phyloP scores from a whole-genome alignment of 2,888 invertebrate genomes.

The Xylota segnis region DNA sequence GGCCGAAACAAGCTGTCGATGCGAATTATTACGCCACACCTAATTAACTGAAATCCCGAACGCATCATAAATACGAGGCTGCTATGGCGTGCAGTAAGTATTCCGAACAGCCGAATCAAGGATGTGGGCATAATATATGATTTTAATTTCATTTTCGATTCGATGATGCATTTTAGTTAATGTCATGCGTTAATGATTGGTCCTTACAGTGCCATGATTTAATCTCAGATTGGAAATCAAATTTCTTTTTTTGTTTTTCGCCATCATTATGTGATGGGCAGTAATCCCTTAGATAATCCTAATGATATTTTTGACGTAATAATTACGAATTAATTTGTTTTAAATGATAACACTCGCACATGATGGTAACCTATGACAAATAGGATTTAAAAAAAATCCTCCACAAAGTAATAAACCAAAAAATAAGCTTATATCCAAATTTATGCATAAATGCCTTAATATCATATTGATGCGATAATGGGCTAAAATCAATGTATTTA shows the following conservation, averaged over 20 bases:
- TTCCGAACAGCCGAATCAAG: background rate
- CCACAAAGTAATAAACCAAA: too few relatives aligned
- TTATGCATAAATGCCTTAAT: background rate
- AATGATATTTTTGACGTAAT: constrained; percentile 5
- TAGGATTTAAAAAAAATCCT: too few relatives aligned
- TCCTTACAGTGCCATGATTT: background rate
- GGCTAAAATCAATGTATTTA: background rate
- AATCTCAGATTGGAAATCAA: background rate
- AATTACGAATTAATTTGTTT: background rate
- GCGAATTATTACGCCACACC: constrained; percentile 24
- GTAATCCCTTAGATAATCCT: background rate
- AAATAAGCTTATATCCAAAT: background rate
- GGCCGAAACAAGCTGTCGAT: constrained; percentile 18
- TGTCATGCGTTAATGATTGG: background rate
- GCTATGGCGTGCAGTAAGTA: background rate
- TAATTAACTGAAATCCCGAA: constrained; percentile 19
- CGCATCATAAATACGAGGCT: background rate
- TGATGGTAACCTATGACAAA: too few relatives aligned
- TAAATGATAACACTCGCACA: too few relatives aligned
- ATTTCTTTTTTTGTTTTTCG: background rate
- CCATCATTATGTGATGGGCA: background rate
- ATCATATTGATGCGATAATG: background rate
- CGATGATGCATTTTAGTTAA: background rate
- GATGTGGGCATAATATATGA: background rate
- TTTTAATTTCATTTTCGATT: constrained; percentile 2